A percentile compares a stretch with the other conserved stretches of the same genome.
Evolutionary conservation across 2,113 vertebrate species (phyloP).

Genomic region (Proterorhinus semilunaris): DNA sequence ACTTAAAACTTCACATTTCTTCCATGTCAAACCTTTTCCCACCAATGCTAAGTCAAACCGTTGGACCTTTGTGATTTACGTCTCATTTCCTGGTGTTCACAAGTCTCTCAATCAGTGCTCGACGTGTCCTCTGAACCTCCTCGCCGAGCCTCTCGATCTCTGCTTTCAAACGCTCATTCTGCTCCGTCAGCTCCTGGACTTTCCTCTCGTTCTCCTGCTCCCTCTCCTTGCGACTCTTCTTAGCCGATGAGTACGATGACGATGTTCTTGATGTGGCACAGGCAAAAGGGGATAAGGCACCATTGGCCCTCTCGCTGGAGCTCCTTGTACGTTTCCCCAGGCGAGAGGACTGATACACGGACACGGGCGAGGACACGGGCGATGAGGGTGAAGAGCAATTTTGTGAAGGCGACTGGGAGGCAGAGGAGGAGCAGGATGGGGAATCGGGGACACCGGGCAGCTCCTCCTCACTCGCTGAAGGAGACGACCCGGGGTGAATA

Average conservation of each 20-base stretch:
- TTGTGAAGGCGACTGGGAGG: constrained; percentile 75
- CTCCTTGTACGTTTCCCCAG: constrained; percentile 73
- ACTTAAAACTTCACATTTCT: constrained; percentile 48
- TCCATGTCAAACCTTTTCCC: constrained; percentile 40
- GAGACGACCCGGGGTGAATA: constrained; percentile 68
- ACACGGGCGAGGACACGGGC: constrained; percentile 61
- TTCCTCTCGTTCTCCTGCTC: constrained; percentile 85
- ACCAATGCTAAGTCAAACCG: constrained; percentile 52
- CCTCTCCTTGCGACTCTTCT: constrained; percentile 84
- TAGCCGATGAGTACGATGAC: constrained; percentile 69
- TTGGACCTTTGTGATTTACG: constrained; percentile 20
- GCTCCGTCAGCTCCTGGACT: constrained; percentile 83
- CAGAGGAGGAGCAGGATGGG: constrained; percentile 76
- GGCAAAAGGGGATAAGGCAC: constrained; percentile 61
- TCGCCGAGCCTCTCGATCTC: constrained; percentile 84
- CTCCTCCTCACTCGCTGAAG: constrained; percentile 76
- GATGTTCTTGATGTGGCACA: constrained; percentile 53
- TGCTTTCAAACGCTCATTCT: constrained; percentile 85
- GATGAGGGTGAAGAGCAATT: constrained; percentile 77
- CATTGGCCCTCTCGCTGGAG: constrained; percentile 53
- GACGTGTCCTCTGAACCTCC: constrained; percentile 86
- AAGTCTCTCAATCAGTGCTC: constrained; percentile 87
- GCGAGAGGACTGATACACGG: constrained; percentile 59
- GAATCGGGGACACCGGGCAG: constrained; percentile 75
- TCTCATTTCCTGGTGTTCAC: constrained; percentile 81